A percentile compares a stretch with the other conserved stretches of the same genome.
phyloP scores from a whole-genome alignment of 2,797 vertebrate genomes.

The Anguilla megastoma region DNA sequence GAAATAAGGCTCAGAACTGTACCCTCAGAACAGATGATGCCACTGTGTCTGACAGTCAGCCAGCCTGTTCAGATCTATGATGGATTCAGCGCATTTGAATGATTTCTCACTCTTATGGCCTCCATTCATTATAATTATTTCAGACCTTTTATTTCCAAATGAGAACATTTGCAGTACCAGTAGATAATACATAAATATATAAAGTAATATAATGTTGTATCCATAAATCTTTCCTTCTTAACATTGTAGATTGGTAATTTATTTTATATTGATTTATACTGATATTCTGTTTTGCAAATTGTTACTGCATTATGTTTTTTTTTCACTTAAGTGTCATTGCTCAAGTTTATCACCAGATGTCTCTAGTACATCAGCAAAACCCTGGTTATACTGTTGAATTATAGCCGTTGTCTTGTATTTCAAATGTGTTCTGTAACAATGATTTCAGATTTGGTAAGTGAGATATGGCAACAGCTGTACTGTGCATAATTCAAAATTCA shows the following conservation, averaged over 20 bases:
- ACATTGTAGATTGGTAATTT: not conserved
- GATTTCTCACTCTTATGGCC: not conserved
- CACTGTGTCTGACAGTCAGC: not conserved
- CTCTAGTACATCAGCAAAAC: conserved; percentile 2
- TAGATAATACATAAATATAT: not conserved
- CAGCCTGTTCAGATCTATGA: not conserved
- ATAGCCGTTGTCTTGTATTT: not conserved
- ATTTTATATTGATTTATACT: not conserved
- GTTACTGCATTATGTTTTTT: not conserved
- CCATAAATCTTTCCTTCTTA: not conserved
- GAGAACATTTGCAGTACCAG: not conserved
- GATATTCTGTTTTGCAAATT: not conserved
- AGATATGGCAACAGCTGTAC: not conserved
- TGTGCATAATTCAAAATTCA: not conserved
- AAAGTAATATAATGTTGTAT: not conserved
- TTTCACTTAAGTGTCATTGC: conserved; percentile 15
- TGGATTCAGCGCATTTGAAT: not conserved
- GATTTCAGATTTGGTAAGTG: not conserved
- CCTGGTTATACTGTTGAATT: not conserved
- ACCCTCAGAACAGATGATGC: not conserved
- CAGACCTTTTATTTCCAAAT: not conserved
- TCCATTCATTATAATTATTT: not conserved
- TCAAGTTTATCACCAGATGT: conserved; percentile 24
- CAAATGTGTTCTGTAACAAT: not conserved
- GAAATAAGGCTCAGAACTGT: not conserved